These are phyloP conservation scores for Pangasius sanitwongsei DNA, from an alignment of 2,797 vertebrate genomes.

Conservation along the genomic window DNA sequence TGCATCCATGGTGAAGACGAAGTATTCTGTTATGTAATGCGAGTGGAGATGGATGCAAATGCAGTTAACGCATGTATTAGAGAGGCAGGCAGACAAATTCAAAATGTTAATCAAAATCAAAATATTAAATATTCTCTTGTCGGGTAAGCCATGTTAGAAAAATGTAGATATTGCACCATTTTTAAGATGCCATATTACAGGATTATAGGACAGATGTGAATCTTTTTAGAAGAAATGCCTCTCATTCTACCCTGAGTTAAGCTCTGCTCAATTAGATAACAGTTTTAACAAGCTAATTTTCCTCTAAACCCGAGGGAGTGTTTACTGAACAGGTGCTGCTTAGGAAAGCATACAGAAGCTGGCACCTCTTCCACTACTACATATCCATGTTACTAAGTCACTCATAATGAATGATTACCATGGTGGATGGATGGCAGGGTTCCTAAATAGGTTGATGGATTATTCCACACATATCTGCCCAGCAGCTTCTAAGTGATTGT, in stretches of 20 bases:
- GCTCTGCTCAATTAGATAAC: background rate
- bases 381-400: background rate
- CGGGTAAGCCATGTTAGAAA: background rate
- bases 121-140: too few relatives aligned
- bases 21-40: too few relatives aligned
- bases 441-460: conserved; percentile 23
- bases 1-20: too few relatives aligned
- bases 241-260: background rate
- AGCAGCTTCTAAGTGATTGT: conserved; percentile 15
- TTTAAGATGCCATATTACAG: background rate
- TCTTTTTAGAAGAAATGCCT: background rate
- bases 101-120: too few relatives aligned
- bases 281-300: conserved; percentile 28
- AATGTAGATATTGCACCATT: background rate
- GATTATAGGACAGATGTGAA: background rate
- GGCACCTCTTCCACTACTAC: background rate
- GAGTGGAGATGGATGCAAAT: too few relatives aligned
- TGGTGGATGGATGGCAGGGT: conserved; percentile 1
- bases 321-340: conserved; percentile 24
- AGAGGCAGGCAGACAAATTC: too few relatives aligned
- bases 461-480: background rate
- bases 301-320: background rate
- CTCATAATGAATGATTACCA: background rate
- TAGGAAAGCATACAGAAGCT: background rate
- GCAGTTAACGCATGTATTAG: too few relatives aligned